Evolutionary conservation across 2,797 vertebrate genomes (phyloP).

Genomic region (Uromys caudimaculatus): DNA sequence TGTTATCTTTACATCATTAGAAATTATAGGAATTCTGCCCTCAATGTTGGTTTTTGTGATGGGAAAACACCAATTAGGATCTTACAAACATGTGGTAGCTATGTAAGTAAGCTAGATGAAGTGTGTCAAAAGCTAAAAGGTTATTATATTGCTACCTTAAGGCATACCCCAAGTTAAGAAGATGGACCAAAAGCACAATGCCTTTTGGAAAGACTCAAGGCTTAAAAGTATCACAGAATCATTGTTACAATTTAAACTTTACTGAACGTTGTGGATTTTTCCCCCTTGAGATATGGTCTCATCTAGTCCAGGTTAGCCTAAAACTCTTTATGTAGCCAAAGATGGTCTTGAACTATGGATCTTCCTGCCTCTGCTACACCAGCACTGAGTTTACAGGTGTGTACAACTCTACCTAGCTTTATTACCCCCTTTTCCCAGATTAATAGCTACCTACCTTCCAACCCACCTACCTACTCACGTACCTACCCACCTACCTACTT

Average conservation of each 20-base stretch:
- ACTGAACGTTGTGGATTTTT: background rate
- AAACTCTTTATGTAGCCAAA: background rate
- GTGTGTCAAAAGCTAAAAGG: background rate
- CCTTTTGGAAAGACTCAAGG: background rate
- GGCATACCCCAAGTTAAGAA: background rate
- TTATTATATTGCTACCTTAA: background rate
- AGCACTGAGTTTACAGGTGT: background rate
- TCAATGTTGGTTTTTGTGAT: constrained; percentile 37
- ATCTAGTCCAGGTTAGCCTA: background rate
- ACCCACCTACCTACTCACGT: background rate
- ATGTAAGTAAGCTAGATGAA: background rate
- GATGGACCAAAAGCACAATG: background rate
- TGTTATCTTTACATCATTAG: constrained; percentile 4
- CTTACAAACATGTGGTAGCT: constrained; percentile 25
- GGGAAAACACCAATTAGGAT: constrained; percentile 5
- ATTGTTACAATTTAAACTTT: background rate
- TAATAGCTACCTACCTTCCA: background rate
- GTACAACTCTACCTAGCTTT: background rate
- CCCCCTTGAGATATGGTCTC: background rate
- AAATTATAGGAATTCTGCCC: constrained; percentile 32
- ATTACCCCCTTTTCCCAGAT: background rate
- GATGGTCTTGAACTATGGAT: background rate
- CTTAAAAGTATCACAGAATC: constrained; percentile 12
- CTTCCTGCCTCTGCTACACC: background rate
- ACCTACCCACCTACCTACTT: background rate